Evolutionary conservation across 2,888 invertebrate genomes (phyloP).

Genomic region (Caenorhabditis auriculariae): DNA sequence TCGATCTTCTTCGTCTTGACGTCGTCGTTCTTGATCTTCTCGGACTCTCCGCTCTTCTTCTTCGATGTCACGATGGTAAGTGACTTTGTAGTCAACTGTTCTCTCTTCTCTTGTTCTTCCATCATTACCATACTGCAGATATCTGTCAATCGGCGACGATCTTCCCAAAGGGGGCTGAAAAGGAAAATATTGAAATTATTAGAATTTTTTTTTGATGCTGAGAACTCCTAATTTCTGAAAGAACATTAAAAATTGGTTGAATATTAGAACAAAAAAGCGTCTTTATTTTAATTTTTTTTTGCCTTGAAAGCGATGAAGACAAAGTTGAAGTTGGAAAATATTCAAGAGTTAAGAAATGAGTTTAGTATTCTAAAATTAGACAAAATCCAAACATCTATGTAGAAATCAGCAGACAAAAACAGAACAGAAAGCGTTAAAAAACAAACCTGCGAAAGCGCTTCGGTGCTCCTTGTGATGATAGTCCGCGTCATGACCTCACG

Average conservation of each 20-base stretch:
- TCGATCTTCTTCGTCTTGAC: constrained; percentile 29
- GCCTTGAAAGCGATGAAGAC: too few species aligned
- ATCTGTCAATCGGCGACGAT: constrained; percentile 38
- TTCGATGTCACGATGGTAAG: constrained; percentile 49
- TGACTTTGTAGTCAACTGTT: constrained; percentile 40
- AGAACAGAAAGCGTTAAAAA: neutral
- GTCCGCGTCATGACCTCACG: constrained; percentile 61
- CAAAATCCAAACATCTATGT: neutral
- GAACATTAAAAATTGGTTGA: constrained; percentile 2
- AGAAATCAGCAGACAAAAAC: too few species aligned
- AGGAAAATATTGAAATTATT: too few species aligned
- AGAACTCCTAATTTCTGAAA: neutral
- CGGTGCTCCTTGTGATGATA: constrained; percentile 60
- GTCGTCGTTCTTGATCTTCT: constrained; percentile 47
- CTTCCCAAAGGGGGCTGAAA: constrained; percentile 33
- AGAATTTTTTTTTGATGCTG: constrained; percentile 1
- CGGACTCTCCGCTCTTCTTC: constrained; percentile 59
- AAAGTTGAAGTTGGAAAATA: neutral
- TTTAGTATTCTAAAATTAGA: too few species aligned
- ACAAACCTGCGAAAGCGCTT: constrained; percentile 50
- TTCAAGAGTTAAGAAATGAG: neutral
- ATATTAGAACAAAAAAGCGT: neutral
- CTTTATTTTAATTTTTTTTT: neutral
- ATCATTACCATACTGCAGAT: constrained; percentile 38
- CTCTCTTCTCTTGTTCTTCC: constrained; percentile 42